Percentiles rank a stretch among this genome's conserved stretches.
Evolutionary conservation across 2,113 vertebrate species (phyloP).

Genomic region (Leptosomus discolor): DNA sequence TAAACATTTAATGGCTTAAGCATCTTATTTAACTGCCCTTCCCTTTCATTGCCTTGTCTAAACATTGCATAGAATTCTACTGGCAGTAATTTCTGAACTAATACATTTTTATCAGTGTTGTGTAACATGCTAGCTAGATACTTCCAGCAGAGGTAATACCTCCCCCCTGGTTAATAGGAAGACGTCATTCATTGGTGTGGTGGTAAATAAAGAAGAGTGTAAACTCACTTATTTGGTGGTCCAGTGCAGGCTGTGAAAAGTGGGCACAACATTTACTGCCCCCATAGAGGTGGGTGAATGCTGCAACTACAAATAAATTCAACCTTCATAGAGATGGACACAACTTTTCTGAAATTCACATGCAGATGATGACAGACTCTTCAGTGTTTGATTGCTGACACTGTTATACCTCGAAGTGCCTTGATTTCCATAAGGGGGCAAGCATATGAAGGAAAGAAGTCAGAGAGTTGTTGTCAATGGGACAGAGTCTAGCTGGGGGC

Average conservation of each 20-base stretch:
- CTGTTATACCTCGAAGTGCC: neutral
- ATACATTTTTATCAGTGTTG: neutral
- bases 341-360: neutral
- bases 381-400: neutral
- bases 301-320: neutral
- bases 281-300: rapidly evolving
- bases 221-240: neutral
- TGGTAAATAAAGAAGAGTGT: neutral
- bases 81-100: neutral
- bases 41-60: neutral
- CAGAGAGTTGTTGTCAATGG: too few species aligned
- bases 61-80: neutral
- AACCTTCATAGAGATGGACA: neutral
- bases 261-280: neutral
- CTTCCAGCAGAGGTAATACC: neutral
- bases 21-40: neutral
- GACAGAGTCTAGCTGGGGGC: too few species aligned
- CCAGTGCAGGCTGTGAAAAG: neutral
- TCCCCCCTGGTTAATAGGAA: neutral
- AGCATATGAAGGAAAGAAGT: too few species aligned
- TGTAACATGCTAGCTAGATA: neutral
- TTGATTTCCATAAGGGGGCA: neutral
- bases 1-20: conserved; percentile 13
- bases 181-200: neutral
- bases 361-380: neutral